These are phyloP conservation scores for Agonopterix heracliana DNA, from an alignment of 2,888 invertebrate genomes.

Conservation along the genomic window DNA sequence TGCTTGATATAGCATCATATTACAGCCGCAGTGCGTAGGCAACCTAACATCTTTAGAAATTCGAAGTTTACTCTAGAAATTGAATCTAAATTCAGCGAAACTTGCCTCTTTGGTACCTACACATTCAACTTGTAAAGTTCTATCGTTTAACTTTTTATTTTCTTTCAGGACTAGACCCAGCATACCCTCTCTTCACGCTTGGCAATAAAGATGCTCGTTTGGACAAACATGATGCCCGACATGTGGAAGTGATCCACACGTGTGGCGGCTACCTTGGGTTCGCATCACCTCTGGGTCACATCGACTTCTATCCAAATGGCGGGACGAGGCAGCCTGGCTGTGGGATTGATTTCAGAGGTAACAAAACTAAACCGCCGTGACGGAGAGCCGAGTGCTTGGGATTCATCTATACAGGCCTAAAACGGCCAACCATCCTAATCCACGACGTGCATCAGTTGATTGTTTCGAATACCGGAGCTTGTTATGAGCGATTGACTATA, in stretches of 20 bases:
- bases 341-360: slow-evolving; percentile 70
- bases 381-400: too few relatives aligned
- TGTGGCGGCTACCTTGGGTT: slow-evolving; percentile 79
- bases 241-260: slow-evolving; percentile 79
- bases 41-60: too few relatives aligned
- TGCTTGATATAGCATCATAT: too few relatives aligned
- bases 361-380: not conserved
- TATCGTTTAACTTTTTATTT: not conserved
- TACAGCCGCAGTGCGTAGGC: too few relatives aligned
- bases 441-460: too few relatives aligned
- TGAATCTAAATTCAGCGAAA: too few relatives aligned
- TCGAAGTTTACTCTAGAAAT: too few relatives aligned
- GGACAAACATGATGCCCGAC: slow-evolving; percentile 75
- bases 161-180: slow-evolving; percentile 75
- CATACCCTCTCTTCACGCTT: slow-evolving; percentile 71
- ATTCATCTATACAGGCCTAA: too few relatives aligned
- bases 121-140: not conserved
- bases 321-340: slow-evolving; percentile 77
- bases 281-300: slow-evolving; percentile 73
- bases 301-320: slow-evolving; percentile 80
- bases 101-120: too few relatives aligned
- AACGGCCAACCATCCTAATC: too few relatives aligned
- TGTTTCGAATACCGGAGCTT: too few relatives aligned
- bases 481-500: too few relatives aligned
- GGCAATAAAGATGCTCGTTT: slow-evolving; percentile 71